phyloP scores from a whole-genome alignment of 2,797 vertebrate genomes.

The Eulemur mongoz region DNA sequence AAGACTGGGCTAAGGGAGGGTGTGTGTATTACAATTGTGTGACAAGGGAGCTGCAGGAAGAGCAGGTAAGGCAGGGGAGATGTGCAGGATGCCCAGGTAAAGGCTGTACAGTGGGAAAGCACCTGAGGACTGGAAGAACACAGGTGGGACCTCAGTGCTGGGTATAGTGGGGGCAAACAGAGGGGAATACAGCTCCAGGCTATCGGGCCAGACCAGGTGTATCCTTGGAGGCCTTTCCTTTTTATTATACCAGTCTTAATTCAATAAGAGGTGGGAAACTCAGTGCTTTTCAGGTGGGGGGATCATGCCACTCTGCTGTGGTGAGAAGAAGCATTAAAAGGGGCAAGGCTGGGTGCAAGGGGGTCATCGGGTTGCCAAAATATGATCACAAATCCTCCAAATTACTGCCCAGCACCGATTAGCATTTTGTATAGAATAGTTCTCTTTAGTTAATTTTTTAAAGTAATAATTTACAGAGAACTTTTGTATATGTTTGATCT shows the following conservation, averaged over 20 bases:
- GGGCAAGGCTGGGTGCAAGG: not conserved
- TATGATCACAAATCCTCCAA: not conserved
- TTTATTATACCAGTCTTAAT: not conserved
- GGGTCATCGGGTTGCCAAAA: not conserved
- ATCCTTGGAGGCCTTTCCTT: not conserved
- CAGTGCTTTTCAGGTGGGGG: not conserved
- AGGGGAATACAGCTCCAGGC: fast-evolving
- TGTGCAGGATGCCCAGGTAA: fast-evolving
- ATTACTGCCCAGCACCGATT: not conserved
- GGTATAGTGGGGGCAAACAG: not conserved
- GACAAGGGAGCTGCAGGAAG: not conserved
- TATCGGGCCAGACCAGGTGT: no score
- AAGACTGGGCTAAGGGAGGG: not conserved
- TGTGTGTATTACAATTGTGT: not conserved
- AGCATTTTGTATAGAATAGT: not conserved
- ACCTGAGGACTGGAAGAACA: not conserved
- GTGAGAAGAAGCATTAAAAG: not conserved
- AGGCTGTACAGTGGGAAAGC: fast-evolving
- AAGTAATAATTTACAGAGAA: slow-evolving; percentile 1
- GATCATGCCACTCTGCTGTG: not conserved
- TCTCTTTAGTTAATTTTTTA: not conserved
- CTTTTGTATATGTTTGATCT: not conserved
- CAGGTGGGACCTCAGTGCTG: no score
- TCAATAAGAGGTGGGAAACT: not conserved
- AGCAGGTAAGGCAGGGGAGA: fast-evolving